phyloP scores from a whole-genome alignment of 1,140 invertebrate genomes.

The Ceratina calcarata region DNA sequence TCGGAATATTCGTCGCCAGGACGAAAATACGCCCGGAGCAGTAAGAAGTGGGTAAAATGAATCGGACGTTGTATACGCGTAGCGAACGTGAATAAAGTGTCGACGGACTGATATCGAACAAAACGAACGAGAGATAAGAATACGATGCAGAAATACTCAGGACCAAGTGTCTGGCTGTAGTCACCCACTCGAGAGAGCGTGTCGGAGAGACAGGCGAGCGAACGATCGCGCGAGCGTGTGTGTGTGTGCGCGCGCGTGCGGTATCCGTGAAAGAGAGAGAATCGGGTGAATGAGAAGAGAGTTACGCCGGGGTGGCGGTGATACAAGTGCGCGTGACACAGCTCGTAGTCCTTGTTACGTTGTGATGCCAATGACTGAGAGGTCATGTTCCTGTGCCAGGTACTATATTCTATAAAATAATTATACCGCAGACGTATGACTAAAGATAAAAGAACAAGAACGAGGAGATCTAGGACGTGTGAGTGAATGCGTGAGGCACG shows the following conservation, averaged over 20 bases:
- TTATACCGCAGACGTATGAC: slow-evolving; percentile 72
- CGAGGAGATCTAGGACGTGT: not conserved
- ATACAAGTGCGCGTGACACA: slow-evolving; percentile 71
- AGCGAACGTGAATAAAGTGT: slow-evolving; percentile 7
- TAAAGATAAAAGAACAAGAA: slow-evolving; percentile 59
- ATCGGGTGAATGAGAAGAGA: not conserved
- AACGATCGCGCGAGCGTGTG: not conserved
- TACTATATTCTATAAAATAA: slow-evolving; percentile 80
- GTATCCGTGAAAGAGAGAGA: too few species aligned
- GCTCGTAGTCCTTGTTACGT: slow-evolving; percentile 80
- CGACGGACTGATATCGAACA: slow-evolving; percentile 29
- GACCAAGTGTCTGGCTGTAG: slow-evolving; percentile 79
- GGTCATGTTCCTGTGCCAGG: slow-evolving; percentile 82
- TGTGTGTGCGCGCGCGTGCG: not conserved
- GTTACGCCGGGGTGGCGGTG: not conserved
- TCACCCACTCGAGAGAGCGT: slow-evolving; percentile 66
- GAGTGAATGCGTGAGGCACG: not conserved
- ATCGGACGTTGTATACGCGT: slow-evolving; percentile 39
- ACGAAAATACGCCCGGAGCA: slow-evolving; percentile 15
- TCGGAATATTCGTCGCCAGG: slow-evolving; percentile 13
- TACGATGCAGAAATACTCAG: slow-evolving; percentile 79
- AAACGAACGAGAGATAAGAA: slow-evolving; percentile 16
- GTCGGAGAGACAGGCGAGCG: not conserved
- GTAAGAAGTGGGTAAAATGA: not conserved
- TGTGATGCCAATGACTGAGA: slow-evolving; percentile 81